Evolutionary conservation across 53 echinoderm and acorn worm species (phyloP).

Genomic region (Luidia sarsii): DNA sequence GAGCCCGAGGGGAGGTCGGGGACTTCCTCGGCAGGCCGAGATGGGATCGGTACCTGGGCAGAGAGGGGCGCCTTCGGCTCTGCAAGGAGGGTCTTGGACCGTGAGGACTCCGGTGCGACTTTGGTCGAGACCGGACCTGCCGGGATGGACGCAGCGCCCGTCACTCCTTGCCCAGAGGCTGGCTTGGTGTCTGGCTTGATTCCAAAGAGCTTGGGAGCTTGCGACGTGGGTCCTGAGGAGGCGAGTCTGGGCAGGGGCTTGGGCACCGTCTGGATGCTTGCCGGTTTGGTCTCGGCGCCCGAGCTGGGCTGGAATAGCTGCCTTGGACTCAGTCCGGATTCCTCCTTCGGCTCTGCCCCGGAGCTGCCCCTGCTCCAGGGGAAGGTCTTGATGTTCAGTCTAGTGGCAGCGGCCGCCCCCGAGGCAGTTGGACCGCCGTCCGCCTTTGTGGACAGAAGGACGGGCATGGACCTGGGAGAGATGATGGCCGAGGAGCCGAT

Average conservation of each 20-base stretch:
- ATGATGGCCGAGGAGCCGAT: conserved; percentile 51
- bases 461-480: conserved; percentile 58
- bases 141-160: conserved; percentile 23
- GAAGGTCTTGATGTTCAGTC: conserved; percentile 65
- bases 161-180: conserved; percentile 40
- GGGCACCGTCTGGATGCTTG: not conserved
- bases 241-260: conserved; percentile 25
- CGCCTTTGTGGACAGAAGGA: conserved; percentile 47
- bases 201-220: not conserved
- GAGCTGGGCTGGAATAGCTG: not conserved
- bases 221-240: not conserved
- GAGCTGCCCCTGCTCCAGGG: conserved; percentile 54
- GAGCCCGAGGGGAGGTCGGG: conserved; percentile 38
- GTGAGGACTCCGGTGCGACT: too few species aligned
- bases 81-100: not conserved
- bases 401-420: conserved; percentile 40
- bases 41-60: conserved; percentile 15
- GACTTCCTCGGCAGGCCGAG: conserved; percentile 27
- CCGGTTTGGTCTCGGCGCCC: not conserved
- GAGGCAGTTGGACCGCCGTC: conserved; percentile 15
- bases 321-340: not conserved
- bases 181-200: conserved; percentile 19
- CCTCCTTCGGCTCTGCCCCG: conserved; percentile 22
- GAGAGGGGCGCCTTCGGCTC: not conserved
- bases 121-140: conserved; percentile 40